Base-by-base conservation (phyloP, 2,888 invertebrate genomes). In the Drosophila robusta region DNA sequence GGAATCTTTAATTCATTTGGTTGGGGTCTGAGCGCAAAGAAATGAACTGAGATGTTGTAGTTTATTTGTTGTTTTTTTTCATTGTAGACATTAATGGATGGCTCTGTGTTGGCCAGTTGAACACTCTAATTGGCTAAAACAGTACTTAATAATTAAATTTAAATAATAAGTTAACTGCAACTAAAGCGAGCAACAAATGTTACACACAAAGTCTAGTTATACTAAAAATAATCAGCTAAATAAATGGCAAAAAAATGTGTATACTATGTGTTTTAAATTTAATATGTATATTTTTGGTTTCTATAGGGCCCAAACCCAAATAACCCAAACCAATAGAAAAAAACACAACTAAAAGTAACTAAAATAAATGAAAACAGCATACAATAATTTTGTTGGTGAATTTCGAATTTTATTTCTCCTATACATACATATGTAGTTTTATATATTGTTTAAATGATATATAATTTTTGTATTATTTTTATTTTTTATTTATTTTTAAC, bases 301-400 rank as follows among this genome's bases (percentile, higher is more conserved):
- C 46, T 22, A 46, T 52, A 32, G 39, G 24, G 14, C 49, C 66
- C 63, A 47, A 29, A 44, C 45, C 55, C 44, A 58, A 62, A 44
- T 32, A 11, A 32, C 49, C 65, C 63, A 47, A 39, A 50, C 64
- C 47, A 58, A 62, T 52, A 47, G 38, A 42, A 65, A 47, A 26
- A 44, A 49, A 82, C 63, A 70, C 50, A 71, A 68, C 51, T 72
- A 56, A 66, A 69, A 57, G 18, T 56, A 47, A 67, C 34, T 65
- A 62, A 70, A 74, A 47, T 74, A 83, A 83, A 75, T 46, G 1
- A 65, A 77, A 79, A 77, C 58, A 57, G 65, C 70, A 70, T 68
- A 75, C 55, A 60, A 56, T 38, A 77, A 61, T 45, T 39, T 41
- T 11, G 49, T 80, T 68, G 62, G 52, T 61, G 54, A 66, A 67